Evolutionary conservation across 1,140 invertebrate genomes (phyloP), one percentile per base, ranked within the genome.

Genomic region (Akabosia matsudoensis): DNA sequence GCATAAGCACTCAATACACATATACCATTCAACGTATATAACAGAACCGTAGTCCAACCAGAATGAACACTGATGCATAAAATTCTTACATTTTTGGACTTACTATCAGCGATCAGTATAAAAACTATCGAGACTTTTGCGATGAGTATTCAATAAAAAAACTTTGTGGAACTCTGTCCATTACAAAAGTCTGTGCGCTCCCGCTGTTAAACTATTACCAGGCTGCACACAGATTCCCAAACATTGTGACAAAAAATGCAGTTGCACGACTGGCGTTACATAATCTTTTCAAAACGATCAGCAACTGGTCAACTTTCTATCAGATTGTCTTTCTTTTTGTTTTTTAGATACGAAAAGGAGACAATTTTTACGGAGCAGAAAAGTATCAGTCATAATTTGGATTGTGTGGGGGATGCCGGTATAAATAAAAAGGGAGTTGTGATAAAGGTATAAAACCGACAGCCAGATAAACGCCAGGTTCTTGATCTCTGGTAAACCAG

Each of bases 241-340:
- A 45, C 18, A 24, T 22, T 14, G 28, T 67, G 61, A 67, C 61
- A n/a, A n/a, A n/a, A 67, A 56, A 28, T 30, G 28, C 61, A 67
- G 7, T 67, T 67, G 61, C 61, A 67, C 61, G 61, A 67, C 7
- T 67, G 30, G 24, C 24, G 61, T 30, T 67, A 28, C 22, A 22
- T 22, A 67, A 67, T 67, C 61, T 67, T 67, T n/a, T 67, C 61
- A 67, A 67, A 67, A 2, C 61, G 61, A 67, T 67, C 61, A 30
- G 28, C 26, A 67, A 30, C 61, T 30, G 31, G 61, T 67, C 61
- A n/a, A 67, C n/a, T n/a, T n/a, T n/a, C n/a, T n/a, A n/a, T n/a
- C n/a, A n/a, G n/a, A n/a, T n/a, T n/a, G n/a, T n/a, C n/a, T n/a
- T n/a, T n/a, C n/a, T n/a, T n/a, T n/a, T n/a, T n/a, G n/a, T n/a